Conservation (phyloP, 2,888 invertebrate species). For the Dryobota labecula region DNA sequence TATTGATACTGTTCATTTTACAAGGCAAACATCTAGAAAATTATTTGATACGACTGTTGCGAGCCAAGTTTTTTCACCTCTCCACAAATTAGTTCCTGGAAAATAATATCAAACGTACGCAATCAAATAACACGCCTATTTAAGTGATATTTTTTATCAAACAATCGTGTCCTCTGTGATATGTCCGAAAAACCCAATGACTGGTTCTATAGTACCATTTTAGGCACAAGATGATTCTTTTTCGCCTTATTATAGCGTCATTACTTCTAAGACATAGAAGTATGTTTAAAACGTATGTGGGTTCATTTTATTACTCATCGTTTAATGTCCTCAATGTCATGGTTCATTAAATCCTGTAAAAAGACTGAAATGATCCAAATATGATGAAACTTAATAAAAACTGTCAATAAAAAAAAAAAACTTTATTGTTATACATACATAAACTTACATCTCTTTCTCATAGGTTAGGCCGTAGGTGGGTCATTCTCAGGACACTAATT, state of each 20-base stretch:
- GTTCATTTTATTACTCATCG: constrained; percentile 52
- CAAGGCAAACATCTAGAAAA: neutral
- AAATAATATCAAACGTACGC: constrained; percentile 21
- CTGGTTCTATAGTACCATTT: constrained; percentile 7
- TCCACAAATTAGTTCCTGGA: constrained; percentile 28
- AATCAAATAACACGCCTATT: constrained; percentile 34
- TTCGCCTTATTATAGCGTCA: constrained; percentile 38
- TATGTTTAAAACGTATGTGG: constrained; percentile 11
- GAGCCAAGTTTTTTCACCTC: constrained; percentile 18
- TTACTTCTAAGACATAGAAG: constrained; percentile 27
- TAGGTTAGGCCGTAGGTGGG: too few relatives aligned
- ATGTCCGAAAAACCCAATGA: constrained; percentile 50
- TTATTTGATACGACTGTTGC: neutral
- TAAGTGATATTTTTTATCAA: constrained; percentile 29
- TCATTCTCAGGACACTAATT: too few relatives aligned
- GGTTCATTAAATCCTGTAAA: constrained; percentile 8
- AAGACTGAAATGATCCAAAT: constrained; percentile 5
- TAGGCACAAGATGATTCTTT: constrained; percentile 24
- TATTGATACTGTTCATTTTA: constrained; percentile 5
- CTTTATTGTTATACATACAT: too few relatives aligned
- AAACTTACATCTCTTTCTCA: too few relatives aligned
- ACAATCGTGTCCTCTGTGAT: neutral
- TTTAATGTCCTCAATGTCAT: constrained; percentile 5
- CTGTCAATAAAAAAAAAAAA: too few relatives aligned
- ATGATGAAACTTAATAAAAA: too few relatives aligned